Percentiles rank a stretch among this genome's conserved stretches.
These are phyloP conservation scores for Ridgeia piscesae DNA, from an alignment of 1,140 invertebrate genomes.

Conservation along the genomic window DNA sequence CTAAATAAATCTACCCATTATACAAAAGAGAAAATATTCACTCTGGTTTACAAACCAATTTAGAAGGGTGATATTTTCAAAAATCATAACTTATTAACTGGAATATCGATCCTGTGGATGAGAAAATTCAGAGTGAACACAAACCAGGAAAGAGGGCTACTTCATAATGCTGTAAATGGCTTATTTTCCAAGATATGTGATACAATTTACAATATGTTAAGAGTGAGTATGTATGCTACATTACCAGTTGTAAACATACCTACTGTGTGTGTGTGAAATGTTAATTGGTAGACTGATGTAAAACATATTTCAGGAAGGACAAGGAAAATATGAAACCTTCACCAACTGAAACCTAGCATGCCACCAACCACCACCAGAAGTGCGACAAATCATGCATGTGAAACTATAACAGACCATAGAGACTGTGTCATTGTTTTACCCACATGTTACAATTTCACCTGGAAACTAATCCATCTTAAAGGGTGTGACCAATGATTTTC, in stretches of 20 bases:
- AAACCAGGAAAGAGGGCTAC: neutral
- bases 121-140: neutral
- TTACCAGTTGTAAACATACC: neutral
- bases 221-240: neutral
- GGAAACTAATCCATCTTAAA: neutral
- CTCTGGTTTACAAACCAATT: neutral
- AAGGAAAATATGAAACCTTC: neutral
- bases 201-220: neutral
- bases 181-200: neutral
- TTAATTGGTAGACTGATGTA: neutral
- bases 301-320: neutral
- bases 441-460: neutral
- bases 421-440: neutral
- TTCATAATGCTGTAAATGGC: neutral
- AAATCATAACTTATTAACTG: neutral
- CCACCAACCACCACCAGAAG: neutral
- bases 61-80: neutral
- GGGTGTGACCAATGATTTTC: neutral
- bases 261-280: no score
- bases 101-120: neutral
- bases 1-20: neutral
- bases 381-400: neutral
- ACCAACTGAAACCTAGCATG: neutral
- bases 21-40: neutral
- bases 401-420: neutral